Evolutionary conservation across 2,113 vertebrate species (phyloP).

Genomic region (Hippocampus zosterae): DNA sequence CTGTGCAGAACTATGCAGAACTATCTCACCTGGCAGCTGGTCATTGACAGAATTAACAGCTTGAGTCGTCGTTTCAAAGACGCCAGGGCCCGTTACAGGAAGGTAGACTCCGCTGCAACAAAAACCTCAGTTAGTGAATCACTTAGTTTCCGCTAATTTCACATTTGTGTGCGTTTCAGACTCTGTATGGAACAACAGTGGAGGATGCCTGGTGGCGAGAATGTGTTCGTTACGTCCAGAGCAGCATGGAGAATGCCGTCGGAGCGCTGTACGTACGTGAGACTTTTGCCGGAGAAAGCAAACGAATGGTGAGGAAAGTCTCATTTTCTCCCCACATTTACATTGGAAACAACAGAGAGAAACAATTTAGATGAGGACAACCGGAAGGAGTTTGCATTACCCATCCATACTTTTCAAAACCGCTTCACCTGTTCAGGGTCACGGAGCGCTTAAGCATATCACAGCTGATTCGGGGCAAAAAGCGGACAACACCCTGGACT

Average conservation of each 20-base stretch:
- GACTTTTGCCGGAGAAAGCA: conserved; percentile 88
- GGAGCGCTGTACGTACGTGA: conserved; percentile 88
- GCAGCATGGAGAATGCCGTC: conserved; percentile 92
- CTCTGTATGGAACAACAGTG: conserved; percentile 83
- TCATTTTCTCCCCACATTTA: not conserved
- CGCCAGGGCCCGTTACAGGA: conserved; percentile 79
- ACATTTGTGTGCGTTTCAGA: conserved; percentile 63
- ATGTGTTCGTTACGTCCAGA: conserved; percentile 91
- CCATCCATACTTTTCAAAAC: not conserved
- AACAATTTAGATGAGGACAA: not conserved
- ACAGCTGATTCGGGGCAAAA: not conserved
- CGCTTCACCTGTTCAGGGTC: not conserved
- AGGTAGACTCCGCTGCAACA: conserved; percentile 49
- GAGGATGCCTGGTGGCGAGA: conserved; percentile 93
- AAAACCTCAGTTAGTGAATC: not conserved
- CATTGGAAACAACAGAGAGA: not conserved
- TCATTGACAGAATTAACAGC: conserved; percentile 83
- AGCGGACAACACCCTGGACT: not conserved
- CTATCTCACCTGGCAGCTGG: conserved; percentile 90
- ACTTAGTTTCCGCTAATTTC: not conserved
- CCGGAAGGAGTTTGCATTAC: not conserved
- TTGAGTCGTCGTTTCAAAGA: conserved; percentile 91
- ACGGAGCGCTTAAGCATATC: not conserved
- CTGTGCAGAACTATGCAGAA: conserved; percentile 88
- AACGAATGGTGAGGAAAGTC: conserved; percentile 79